Base-by-base conservation (phyloP, 2,888 invertebrate genomes). In the Amitus sp. region DNA sequence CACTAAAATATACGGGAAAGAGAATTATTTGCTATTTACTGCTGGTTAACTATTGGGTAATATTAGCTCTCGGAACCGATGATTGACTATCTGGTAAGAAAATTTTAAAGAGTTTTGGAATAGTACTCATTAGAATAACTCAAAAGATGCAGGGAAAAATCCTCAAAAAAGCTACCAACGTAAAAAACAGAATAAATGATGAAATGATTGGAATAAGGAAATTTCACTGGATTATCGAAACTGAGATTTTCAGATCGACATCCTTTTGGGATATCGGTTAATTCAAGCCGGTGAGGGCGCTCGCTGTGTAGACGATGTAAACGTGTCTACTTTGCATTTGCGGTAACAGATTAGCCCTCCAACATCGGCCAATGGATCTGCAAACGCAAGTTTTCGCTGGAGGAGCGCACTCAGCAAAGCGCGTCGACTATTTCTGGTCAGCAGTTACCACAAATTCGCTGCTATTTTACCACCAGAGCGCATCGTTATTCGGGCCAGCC, bases 401-500 rank as follows among this genome's bases (percentile, higher is more conserved):
- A 56, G 64, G 39, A 37, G 15, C 4, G 66, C 58, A 68, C 70
- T 67, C 71, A 70, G 59, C 68, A 69, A 68, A 72, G 70, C 72
- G 69, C 55, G 63, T 66, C 59, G 59, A 28, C 34, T 19, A 28
- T 60, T 58, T 56, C 67, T 72, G 75, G 76, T 77, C 77, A 75
- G 75, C 72, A 75, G 73, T 76, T 77, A 75, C 74, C 77, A 66
- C 77, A 75, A 73, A 76, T 73, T 75, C 73, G 66, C 65, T 72
- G 72, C 73, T 67, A 66, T 68, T 71, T 37, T 37, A 13, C 67
- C 68, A 63, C 60, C 49, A 47, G 59, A 40, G 47, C 34, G 23
- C 65, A 55, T 23, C 50, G 45, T 63, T 66, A 55, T 64, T 63
- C 58, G 58, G 65, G 51, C 67, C 63, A 64, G 64, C 65, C 63